These are phyloP conservation scores for Acrocera orbiculus DNA, from an alignment of 2,888 invertebrate species.

Conservation along the genomic window DNA sequence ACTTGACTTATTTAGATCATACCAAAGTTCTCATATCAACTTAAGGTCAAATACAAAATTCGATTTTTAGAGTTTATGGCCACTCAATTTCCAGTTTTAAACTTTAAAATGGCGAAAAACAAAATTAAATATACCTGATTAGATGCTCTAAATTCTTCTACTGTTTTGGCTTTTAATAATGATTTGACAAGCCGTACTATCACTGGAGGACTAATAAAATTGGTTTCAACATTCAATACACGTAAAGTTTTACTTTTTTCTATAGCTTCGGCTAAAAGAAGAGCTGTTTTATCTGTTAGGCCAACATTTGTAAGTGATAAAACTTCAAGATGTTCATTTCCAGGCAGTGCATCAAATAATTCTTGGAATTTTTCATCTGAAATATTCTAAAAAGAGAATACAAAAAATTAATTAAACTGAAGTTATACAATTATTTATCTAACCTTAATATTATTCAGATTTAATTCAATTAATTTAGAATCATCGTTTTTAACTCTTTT, in stretches of 20 bases:
- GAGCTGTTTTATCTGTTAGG: constrained; percentile 74
- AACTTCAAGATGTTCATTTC: constrained; percentile 81
- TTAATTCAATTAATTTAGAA: constrained; percentile 72
- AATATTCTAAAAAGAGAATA: constrained; percentile 56
- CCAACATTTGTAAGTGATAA: constrained; percentile 88
- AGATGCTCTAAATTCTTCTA: constrained; percentile 90
- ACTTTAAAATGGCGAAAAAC: too few relatives aligned
- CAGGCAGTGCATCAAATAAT: constrained; percentile 71
- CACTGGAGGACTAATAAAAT: constrained; percentile 82
- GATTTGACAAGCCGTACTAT: constrained; percentile 74
- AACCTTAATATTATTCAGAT: constrained; percentile 99
- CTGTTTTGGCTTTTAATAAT: constrained; percentile 65
- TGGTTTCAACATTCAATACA: constrained; percentile 87
- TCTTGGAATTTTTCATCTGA: constrained; percentile 87
- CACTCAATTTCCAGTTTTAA: too few relatives aligned
- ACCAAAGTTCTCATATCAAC: too few relatives aligned
- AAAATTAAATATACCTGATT: constrained; percentile 92
- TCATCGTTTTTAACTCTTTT: constrained; percentile 80
- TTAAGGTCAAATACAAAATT: too few relatives aligned
- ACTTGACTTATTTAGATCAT: too few relatives aligned
- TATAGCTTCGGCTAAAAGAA: constrained; percentile 65
- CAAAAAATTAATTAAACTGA: background rate
- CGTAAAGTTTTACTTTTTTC: constrained; percentile 60
- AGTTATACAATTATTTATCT: background rate
- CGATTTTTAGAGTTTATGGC: too few relatives aligned